Base-by-base conservation (phyloP, 2,888 invertebrate species). In the Seira sanloemensis region DNA sequence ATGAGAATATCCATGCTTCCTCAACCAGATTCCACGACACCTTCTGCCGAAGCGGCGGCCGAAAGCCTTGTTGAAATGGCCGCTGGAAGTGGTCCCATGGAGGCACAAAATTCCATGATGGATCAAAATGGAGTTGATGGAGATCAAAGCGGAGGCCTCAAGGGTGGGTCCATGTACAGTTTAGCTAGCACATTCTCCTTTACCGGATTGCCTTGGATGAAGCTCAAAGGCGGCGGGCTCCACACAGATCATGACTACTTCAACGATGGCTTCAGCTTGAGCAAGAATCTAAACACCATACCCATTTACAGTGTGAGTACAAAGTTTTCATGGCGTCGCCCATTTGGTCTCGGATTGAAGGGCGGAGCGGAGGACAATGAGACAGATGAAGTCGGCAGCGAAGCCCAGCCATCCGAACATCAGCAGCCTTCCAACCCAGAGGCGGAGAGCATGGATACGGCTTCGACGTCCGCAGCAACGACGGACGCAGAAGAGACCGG, bases 41-140 rank as follows among this genome's bases (percentile, higher is more conserved):
- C 5, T 18, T 27, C 21, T 68, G 67, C 50, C n/a, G 54, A 5
- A 21, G 80, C 74, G 16, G 74, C 67, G 7, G 81, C 71, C 4
- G 81, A 81, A 27, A 76, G 81, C 0, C 69, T 81, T 19, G 76
- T 81, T 0, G 81, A 81, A 71, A 81, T 81, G 81, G 75, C 75
- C 7, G 24, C 37, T 0, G 74, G 62, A 16, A 73, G 54, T 18
- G 66, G 2, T n/a, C 46, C 27, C 24, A 4, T 19, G 7, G 46
- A 50, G 19, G 26, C 18, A 5, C 19, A 46, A 12, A 37, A 27
- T 27, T 9, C 58, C 2, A 5, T 58, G 58, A 16, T 71, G 26
- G 73, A 26, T 18, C 81, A 81, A 25, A 81, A 81, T 37, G 81
- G 81, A 1, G 25, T 75, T 1, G 81, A 81, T 65, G 71, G 76